A percentile compares a stretch with the other conserved stretches of the same genome.
Conservation (phyloP, 2,888 invertebrate species). For the Parnassius glacialis region DNA sequence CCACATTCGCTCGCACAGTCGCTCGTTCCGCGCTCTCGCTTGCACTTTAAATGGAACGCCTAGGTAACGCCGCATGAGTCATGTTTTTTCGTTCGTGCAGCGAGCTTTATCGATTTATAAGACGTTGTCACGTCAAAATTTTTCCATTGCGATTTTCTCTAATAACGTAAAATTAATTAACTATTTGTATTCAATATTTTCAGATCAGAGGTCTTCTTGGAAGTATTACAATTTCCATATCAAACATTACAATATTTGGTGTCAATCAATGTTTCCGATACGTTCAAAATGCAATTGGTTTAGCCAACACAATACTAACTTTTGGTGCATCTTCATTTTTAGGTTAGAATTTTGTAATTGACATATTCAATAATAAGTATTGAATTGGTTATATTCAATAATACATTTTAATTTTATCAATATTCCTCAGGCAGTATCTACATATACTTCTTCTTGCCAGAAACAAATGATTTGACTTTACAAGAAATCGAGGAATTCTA, state of each 20-base stretch:
- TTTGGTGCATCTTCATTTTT: constrained; percentile 25
- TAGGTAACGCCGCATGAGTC: no score
- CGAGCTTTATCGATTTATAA: no score
- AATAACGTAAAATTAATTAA: no score
- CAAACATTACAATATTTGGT: constrained; percentile 44
- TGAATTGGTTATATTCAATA: background rate
- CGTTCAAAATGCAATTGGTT: constrained; percentile 36
- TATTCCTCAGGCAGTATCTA: constrained; percentile 68
- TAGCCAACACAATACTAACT: constrained; percentile 36
- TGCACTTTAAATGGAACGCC: no score
- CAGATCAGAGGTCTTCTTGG: constrained; percentile 82
- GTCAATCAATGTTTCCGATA: constrained; percentile 41
- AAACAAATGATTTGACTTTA: constrained; percentile 82
- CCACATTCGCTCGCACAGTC: no score
- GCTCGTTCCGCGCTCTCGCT: no score
- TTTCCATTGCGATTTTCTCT: no score
- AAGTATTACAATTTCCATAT: constrained; percentile 74
- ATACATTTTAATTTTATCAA: constrained; percentile 6
- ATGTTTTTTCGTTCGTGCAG: no score
- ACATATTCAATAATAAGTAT: background rate
- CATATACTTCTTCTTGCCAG: constrained; percentile 80
- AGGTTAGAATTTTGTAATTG: constrained; percentile 4
- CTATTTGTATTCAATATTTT: constrained; percentile 31
- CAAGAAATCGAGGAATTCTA: constrained; percentile 86
- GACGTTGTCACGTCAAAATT: no score